A percentile compares a stretch with the other conserved stretches of the same genome.
Conservation (phyloP, 2,797 vertebrate genomes). For the Sebastes umbrosus region DNA sequence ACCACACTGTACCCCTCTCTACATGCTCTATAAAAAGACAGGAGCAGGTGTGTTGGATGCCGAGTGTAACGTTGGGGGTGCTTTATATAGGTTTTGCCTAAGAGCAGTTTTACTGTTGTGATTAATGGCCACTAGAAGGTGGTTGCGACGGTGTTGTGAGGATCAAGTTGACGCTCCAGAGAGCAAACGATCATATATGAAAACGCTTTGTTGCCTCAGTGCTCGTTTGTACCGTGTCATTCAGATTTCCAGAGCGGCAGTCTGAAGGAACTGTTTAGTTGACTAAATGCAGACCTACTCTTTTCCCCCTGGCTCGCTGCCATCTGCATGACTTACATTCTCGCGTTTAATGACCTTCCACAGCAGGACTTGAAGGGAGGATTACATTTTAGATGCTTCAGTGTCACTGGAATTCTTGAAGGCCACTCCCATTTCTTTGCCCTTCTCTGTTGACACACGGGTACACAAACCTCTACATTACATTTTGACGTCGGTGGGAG, state of each 20-base stretch:
- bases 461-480: not conserved
- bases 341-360: slow-evolving; percentile 34
- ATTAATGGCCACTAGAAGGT: slow-evolving; percentile 52
- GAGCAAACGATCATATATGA: not conserved
- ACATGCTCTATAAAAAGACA: slow-evolving; percentile 73
- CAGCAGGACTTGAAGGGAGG: slow-evolving; percentile 10
- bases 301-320: not conserved
- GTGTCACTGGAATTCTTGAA: slow-evolving; percentile 36
- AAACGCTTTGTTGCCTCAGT: not conserved
- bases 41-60: slow-evolving; percentile 67
- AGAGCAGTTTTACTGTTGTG: slow-evolving; percentile 53
- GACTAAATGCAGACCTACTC: not conserved
- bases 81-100: slow-evolving; percentile 74
- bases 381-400: slow-evolving; percentile 18
- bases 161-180: slow-evolving; percentile 19
- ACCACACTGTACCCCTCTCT: not conserved
- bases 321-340: slow-evolving; percentile 42
- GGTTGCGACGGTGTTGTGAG: slow-evolving; percentile 1
- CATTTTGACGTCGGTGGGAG: not conserved
- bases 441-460: slow-evolving; percentile 22
- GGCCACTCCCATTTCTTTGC: slow-evolving; percentile 31
- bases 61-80: slow-evolving; percentile 52
- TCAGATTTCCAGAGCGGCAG: not conserved
- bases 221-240: not conserved
- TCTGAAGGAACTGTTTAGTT: not conserved